Base-by-base conservation (phyloP, 2,113 vertebrate genomes). In the Cephalophus harveyi region DNA sequence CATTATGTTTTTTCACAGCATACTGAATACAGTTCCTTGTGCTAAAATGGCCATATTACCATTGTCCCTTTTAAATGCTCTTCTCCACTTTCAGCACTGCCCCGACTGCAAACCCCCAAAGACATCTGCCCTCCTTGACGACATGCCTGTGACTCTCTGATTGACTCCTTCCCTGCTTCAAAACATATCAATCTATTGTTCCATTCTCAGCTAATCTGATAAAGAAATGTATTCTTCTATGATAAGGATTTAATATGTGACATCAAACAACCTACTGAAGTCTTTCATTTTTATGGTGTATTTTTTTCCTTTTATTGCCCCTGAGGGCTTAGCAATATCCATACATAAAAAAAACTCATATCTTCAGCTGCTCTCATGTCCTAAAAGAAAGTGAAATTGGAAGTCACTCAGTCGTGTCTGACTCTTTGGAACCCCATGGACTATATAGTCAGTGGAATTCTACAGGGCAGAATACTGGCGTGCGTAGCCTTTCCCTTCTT, bases 251-350 rank as follows among this genome's bases (percentile, higher is more conserved):
- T 91, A 87, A 74, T 95, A 93, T 40, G 82, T 91, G 82, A 97
- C 54, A 40, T 90, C 60, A 10, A 95, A 87, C n/a, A 90, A 60
- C 52, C 27, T 89, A 64, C 36, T 48, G 25, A 93, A 87, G 83
- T 62, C 86, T 81, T 92, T 89, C 55, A 79, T 57, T 95, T 96
- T 97, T 93, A 94, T 36, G 36, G 85, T 50, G 27, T 40, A 43
- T 62, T 60, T 54, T 55, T 25, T 54, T 52, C n/a, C 48, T 59
- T 87, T 93, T 86, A 76, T 82, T 71, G 74, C 33, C 64, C 28
- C 91, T 25, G 57, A 86, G 86, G 60, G 14, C 40, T 89, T 12
- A 64, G 60, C 48, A 79, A 92, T 71, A 79, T 36, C 28, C 87
- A n/a, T 36, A 50, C n/a, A 40, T 76, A 36, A 87, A 96, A 91